Evolutionary conservation across 2,797 vertebrate species (phyloP), one percentile per base, ranked within the genome.

Genomic region (Eulemur mongoz): DNA sequence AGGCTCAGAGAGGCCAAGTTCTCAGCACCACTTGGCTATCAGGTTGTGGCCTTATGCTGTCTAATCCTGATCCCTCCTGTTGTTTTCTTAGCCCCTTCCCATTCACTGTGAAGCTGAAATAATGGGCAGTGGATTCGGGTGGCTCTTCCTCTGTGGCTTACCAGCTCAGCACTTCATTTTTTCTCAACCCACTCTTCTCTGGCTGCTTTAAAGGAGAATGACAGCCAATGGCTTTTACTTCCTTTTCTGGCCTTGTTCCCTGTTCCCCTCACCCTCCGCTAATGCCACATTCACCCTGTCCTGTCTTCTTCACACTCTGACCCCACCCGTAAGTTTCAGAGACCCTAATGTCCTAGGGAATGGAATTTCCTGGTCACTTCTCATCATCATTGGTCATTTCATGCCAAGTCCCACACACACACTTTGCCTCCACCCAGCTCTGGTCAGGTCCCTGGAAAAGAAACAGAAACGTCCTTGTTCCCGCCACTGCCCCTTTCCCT

Each of bases 401-500:
- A 48, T 94, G 97, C 98, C 97, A 96, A 97, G 93, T 96, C 82
- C 94, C 85, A 30, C 92, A 93, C 67, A 95, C 87, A 95, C 88
- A 25, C 92, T 96, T 76, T 96, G 80, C 97, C 96, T 98, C 94
- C 93, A 95, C 95, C 96, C 97, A 76, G 95, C 85, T 89, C 92
- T 94, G 89, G 94, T 97, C 89, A 88, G 93, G 72, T 95, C 98
- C 94, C 79, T 97, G 96, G 91, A 78, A 91, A 80, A 91, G 97
- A 96, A 97, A 98, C 98, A 98, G 97, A 97, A 89, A 70, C 0
- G 45, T 67, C 97, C 98, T 98, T 97, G 97, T 97, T 97, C 82
- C 93, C 80, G 93, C 43, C n/a, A 45, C 75, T 79, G 59, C 65
- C 79, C 54, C 88, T 54, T 89, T 89, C 63, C 35, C 50, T 85